Evolutionary conservation across 1,140 invertebrate genomes (phyloP), one percentile per base, ranked within the genome.

Genomic region (Aricia agestis): DNA sequence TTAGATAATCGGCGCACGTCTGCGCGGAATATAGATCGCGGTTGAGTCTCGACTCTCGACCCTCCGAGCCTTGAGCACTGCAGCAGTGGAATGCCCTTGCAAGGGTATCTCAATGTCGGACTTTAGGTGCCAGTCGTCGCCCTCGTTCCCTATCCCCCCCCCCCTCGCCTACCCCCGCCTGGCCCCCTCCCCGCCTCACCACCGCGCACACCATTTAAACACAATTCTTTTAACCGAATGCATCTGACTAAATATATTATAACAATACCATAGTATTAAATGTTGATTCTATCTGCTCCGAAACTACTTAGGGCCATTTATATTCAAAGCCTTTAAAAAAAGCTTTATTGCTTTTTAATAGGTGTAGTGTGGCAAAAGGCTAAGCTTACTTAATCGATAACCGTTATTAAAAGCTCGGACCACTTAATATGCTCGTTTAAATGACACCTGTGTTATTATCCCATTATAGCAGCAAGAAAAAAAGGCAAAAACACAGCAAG

Each of bases 31-130:
- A 80, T 84, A 81, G 81, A 80, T 80, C 78, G 78, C 76, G 69
- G 76, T 52, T 52, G 77, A 77, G 74, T 81, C 78, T 81, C 76
- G 78, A 84, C 78, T 81, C 78, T 81, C 76, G 78, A 84, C 78
- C 80, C 76, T 76, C 71, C 72, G 73, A 82, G 84, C 85, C 84
- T 87, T 85, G 82, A 85, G 81, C 80, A 85, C 84, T 89, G 86
- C 85, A 85, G 78, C 79, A 79, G 86, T 83, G 87, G 82, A 89
- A 88, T 84, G 88, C 86, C 88, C 88, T 85, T 85, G 83, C 82
- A 84, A 89, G 88, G 88, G 84, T 87, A 87, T 80, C 80, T 85
- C 79, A 90, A 90, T 88, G 88, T 87, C 86, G 82, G 84, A 83
- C 80, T 85, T 83, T 86, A 78, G 87, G 81, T 89, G 82, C 79